These are phyloP conservation scores for Athalia cordata DNA, from an alignment of 2,888 invertebrate species.

Conservation along the genomic window DNA sequence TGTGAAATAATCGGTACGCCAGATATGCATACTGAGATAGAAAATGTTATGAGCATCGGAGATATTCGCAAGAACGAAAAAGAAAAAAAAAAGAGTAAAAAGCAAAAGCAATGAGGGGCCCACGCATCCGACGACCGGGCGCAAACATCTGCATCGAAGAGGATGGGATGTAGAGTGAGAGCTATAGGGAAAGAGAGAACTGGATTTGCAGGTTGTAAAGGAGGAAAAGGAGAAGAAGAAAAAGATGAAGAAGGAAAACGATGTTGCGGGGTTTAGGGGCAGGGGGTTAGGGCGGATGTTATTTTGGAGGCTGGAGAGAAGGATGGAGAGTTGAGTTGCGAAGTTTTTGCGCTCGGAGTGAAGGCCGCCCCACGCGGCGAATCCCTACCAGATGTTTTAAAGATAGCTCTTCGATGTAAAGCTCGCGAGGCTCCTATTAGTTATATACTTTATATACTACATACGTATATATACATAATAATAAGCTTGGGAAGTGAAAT, in stretches of 20 bases:
- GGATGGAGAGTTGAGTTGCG: conserved; percentile 42
- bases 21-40: too few relatives aligned
- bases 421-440: conserved; percentile 14
- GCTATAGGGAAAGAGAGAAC: conserved; percentile 1
- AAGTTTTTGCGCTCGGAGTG: conserved; percentile 46
- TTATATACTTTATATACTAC: not conserved
- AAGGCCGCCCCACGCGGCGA: conserved; percentile 58
- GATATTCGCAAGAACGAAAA: not conserved
- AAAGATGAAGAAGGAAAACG: conserved; percentile 2
- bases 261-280: too few relatives aligned
- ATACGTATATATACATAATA: not conserved
- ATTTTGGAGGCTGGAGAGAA: conserved; percentile 44
- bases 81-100: not conserved
- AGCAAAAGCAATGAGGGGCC: not conserved
- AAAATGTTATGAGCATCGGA: not conserved
- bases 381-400: conserved; percentile 58
- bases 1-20: not conserved
- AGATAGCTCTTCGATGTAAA: conserved; percentile 41
- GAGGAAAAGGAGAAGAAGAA: conserved; percentile 35
- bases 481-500: conserved; percentile 17
- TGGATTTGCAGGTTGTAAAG: not conserved
- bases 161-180: conserved; percentile 16
- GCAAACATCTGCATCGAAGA: conserved; percentile 35
- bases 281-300: conserved; percentile 31
- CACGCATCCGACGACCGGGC: conserved; percentile 18